Conservation (phyloP, 2,797 vertebrate genomes). For the Hippocampus kuda region DNA sequence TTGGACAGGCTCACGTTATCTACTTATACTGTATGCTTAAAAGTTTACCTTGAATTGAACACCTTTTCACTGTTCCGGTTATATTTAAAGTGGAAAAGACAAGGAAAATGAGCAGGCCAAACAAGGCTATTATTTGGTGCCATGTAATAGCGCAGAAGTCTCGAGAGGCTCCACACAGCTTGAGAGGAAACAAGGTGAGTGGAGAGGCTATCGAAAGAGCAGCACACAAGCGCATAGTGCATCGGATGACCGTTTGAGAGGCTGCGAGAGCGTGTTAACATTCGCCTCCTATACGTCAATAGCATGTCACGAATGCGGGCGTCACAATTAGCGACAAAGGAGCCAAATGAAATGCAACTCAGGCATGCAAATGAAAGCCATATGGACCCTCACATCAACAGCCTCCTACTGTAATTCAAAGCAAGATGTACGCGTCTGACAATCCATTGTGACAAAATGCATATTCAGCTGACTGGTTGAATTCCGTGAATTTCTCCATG, state of each 20-base stretch:
- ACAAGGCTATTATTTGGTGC: slow-evolving; percentile 34
- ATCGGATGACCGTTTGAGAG: slow-evolving; percentile 10
- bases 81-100: slow-evolving; percentile 20
- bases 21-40: neutral
- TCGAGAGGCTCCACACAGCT: slow-evolving; percentile 20
- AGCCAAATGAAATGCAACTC: slow-evolving; percentile 13
- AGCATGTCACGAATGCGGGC: slow-evolving; percentile 5
- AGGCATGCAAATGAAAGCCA: neutral
- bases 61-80: slow-evolving; percentile 24
- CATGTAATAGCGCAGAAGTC: slow-evolving; percentile 21
- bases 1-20: no score
- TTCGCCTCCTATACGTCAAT: neutral
- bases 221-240: slow-evolving; percentile 16
- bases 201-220: slow-evolving; percentile 14
- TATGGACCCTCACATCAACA: slow-evolving; percentile 5
- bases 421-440: neutral
- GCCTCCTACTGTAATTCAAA: slow-evolving; percentile 4
- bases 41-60: neutral
- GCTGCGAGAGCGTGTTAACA: slow-evolving; percentile 9
- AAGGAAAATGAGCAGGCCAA: slow-evolving; percentile 26
- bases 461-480: slow-evolving; percentile 8
- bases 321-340: slow-evolving; percentile 17
- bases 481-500: slow-evolving; percentile 17
- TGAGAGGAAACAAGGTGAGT: slow-evolving; percentile 5
- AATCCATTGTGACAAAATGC: slow-evolving; percentile 12